These are phyloP conservation scores for Saturnia pavonia DNA, from an alignment of 2,888 invertebrate genomes.

Conservation along the genomic window DNA sequence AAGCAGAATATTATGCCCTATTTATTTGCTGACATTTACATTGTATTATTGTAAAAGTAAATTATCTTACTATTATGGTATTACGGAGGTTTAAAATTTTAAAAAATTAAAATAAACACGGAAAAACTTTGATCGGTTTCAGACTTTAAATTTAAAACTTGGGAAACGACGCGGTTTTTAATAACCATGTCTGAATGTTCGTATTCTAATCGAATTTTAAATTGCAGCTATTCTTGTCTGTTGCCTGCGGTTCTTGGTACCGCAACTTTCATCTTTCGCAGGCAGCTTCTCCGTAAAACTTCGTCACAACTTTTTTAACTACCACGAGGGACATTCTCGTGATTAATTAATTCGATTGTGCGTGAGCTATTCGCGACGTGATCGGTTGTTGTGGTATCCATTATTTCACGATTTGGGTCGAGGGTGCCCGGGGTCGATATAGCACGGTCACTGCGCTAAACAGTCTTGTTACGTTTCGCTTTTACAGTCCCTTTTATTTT, in stretches of 20 bases:
- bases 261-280: slow-evolving; percentile 75
- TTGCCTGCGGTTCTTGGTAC: slow-evolving; percentile 55
- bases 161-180: slow-evolving; percentile 63
- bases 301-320: slow-evolving; percentile 77
- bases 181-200: slow-evolving; percentile 71
- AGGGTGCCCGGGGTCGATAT: slow-evolving; percentile 61
- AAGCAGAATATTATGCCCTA: slow-evolving; percentile 7
- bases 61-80: too few species aligned
- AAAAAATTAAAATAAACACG: slow-evolving; percentile 36
- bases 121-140: slow-evolving; percentile 43
- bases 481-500: slow-evolving; percentile 56
- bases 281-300: slow-evolving; percentile 75
- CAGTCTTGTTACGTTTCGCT: slow-evolving; percentile 62
- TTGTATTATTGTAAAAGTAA: neutral
- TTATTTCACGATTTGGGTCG: slow-evolving; percentile 73
- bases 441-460: slow-evolving; percentile 73
- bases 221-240: slow-evolving; percentile 80
- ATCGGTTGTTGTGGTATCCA: slow-evolving; percentile 65
- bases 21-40: neutral
- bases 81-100: slow-evolving; percentile 10
- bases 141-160: slow-evolving; percentile 42
- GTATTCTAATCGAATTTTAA: slow-evolving; percentile 81
- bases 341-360: slow-evolving; percentile 81
- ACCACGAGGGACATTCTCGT: slow-evolving; percentile 60
- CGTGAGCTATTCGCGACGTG: slow-evolving; percentile 69